Evolutionary conservation across 2,797 vertebrate species (phyloP), one percentile per base, ranked within the genome.

Genomic region (Sebastiscus tertius): DNA sequence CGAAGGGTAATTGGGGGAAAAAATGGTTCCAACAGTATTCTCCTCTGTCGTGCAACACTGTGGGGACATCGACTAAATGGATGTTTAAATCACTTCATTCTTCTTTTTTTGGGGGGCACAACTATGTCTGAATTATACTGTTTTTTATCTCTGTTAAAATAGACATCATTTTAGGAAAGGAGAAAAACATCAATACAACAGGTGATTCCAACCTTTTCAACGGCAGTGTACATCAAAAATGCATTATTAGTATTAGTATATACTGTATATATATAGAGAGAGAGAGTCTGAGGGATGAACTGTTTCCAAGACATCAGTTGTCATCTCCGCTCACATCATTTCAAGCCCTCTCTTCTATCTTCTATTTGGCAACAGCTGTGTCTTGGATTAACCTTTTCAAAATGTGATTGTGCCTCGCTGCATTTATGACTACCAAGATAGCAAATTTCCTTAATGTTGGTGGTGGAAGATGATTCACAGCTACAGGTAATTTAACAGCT

Each of bases 271-370:
- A 33, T 8, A 33, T 33, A 26, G 55, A 31, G 59, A 16, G 27
- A 20, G 31, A 13, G 27, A 16, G n/a, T 36, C 26, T 27, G 8
- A 49, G n/a, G 80, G 69, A 62, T 49, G 66, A 79, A 22, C 61
- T 55, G 12, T 62, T 61, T 54, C 58, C 6, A 67, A 54, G 49
- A 33, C 49, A 63, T 70, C 46, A 59, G 24, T 5, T 81, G 75
- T 80, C 81, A 69, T 72, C 49, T 77, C 62, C 31, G 18, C 61
- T 75, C 69, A 49, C 49, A 36, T 68, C 77, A 52, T 34, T 62
- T 73, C 62, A 64, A 27, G 49, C 39, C 16, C 33, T 56, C 6
- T 36, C 42, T 20, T 55, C 49, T n/a, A 8, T 42, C 36, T n/a
- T n/a, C n/a, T n/a, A n/a, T 49, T 22, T 1, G 39, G 22, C 7